A percentile compares a stretch with the other conserved stretches of the same genome.
phyloP scores from a whole-genome alignment of 2,113 vertebrate genomes.

The Zosterops japonicus region DNA sequence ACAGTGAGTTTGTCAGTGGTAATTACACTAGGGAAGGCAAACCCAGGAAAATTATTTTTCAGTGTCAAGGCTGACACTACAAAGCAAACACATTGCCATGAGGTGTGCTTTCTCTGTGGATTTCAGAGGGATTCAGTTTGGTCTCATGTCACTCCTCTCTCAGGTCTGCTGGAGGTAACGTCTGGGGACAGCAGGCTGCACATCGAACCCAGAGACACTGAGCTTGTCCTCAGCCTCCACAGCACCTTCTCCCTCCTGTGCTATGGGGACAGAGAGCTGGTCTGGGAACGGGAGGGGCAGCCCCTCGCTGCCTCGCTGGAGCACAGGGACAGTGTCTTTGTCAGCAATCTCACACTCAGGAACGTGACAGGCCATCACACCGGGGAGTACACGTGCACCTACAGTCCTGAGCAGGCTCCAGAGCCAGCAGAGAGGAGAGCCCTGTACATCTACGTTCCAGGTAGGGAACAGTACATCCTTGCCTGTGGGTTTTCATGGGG shows the following conservation, averaged over 20 bases:
- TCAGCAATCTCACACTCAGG: slow-evolving; percentile 77
- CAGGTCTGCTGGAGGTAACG: slow-evolving; percentile 33
- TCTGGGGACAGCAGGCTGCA: slow-evolving; percentile 55
- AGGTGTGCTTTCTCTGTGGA: not conserved
- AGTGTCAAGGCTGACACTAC: not conserved
- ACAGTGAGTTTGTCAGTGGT: not conserved
- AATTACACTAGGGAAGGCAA: not conserved
- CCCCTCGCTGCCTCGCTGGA: not conserved
- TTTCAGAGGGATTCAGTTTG: not conserved
- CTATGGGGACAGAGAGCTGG: slow-evolving; percentile 57
- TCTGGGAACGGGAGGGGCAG: slow-evolving; percentile 77
- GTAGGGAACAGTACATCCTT: slow-evolving; percentile 56
- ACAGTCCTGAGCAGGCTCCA: slow-evolving; percentile 32
- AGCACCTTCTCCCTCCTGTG: slow-evolving; percentile 82
- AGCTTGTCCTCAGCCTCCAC: slow-evolving; percentile 77
- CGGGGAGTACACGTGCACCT: slow-evolving; percentile 83
- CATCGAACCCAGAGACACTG: slow-evolving; percentile 71
- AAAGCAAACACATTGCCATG: not conserved
- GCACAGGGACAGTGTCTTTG: slow-evolving; percentile 40
- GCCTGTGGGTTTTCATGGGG: not conserved
- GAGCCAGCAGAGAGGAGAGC: slow-evolving; percentile 59
- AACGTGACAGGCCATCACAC: slow-evolving; percentile 83
- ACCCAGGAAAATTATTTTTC: not conserved
- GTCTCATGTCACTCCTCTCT: not conserved
- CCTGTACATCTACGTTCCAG: slow-evolving; percentile 89